phyloP scores from a whole-genome alignment of 2,113 vertebrate genomes.

The Propithecus coquereli region DNA sequence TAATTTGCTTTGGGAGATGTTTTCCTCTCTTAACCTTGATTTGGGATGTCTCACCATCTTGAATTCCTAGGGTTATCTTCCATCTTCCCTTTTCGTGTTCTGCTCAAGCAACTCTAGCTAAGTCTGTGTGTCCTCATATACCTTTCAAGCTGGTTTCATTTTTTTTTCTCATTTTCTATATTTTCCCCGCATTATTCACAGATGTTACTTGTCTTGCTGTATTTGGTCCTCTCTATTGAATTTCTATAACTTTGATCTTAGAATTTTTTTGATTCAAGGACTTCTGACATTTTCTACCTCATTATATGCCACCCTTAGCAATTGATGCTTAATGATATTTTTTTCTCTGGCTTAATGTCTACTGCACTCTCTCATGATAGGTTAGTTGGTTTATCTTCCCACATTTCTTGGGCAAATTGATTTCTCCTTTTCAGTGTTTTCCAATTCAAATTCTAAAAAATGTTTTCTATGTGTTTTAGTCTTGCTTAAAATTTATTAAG shows the following conservation, averaged over 20 bases:
- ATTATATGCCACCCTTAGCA: background rate
- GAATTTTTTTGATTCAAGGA: background rate
- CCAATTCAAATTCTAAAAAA: background rate
- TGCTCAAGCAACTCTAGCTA: background rate
- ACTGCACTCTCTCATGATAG: background rate
- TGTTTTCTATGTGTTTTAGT: background rate
- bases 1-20: background rate
- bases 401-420: background rate
- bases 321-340: constrained; percentile 35
- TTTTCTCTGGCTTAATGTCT: background rate
- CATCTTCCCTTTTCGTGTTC: background rate
- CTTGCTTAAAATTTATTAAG: background rate
- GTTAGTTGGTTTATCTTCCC: background rate
- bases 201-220: background rate
- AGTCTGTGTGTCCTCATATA: background rate
- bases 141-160: background rate
- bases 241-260: background rate
- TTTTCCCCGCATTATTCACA: background rate
- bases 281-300: constrained; percentile 26
- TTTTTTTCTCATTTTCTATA: background rate
- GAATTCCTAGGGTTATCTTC: background rate
- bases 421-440: background rate
- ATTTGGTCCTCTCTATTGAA: background rate
- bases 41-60: background rate
- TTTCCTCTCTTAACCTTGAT: background rate